Percentiles rank a stretch among this genome's conserved stretches.
Conservation (phyloP, 2,888 invertebrate genomes). For the Eupithecia pulchellata region DNA sequence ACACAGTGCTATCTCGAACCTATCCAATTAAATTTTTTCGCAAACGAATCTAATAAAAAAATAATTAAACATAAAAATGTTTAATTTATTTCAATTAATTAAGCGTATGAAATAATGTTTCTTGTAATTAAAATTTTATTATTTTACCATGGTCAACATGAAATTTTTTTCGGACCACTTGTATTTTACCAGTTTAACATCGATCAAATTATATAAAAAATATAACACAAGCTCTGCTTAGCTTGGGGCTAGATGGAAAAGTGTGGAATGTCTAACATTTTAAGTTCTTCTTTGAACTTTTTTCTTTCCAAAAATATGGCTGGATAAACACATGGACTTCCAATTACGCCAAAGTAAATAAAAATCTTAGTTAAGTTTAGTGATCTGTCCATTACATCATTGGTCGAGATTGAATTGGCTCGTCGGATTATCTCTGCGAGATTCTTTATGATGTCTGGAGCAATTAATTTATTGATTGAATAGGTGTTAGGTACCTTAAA, state of each 20-base stretch:
- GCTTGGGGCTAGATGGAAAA: no score
- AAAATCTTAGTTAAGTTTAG: background rate
- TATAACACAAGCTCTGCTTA: no score
- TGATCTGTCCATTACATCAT: background rate
- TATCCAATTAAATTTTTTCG: background rate
- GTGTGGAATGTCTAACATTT: no score
- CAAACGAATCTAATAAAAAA: background rate
- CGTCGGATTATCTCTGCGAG: background rate
- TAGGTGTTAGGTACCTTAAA: background rate
- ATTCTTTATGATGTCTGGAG: background rate
- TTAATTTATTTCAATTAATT: background rate
- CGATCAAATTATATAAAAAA: background rate
- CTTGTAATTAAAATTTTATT: background rate
- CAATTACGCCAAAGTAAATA: background rate
- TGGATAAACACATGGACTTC: background rate
- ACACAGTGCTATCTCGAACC: background rate
- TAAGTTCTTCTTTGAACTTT: no score
- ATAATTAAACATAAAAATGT: no score
- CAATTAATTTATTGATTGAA: background rate
- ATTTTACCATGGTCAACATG: background rate
- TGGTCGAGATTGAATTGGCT: conserved; percentile 13
- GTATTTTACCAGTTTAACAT: background rate
- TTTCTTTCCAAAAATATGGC: background rate
- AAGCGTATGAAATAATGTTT: background rate
- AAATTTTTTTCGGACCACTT: background rate